Evolutionary conservation across 2,797 vertebrate species (phyloP), one percentile per base, ranked within the genome.

Genomic region (Spea hammondii): DNA sequence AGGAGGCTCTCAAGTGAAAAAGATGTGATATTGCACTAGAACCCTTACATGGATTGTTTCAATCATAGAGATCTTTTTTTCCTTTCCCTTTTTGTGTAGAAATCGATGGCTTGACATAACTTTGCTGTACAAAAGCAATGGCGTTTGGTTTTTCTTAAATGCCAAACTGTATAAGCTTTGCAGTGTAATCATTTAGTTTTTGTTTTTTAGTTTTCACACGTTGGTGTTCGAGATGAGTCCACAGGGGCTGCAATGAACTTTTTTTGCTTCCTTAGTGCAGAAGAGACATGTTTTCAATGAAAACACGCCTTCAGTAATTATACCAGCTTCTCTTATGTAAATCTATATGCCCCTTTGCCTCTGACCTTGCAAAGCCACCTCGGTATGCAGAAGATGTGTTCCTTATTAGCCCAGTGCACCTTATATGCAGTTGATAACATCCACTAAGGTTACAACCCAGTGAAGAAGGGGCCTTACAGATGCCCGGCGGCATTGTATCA

Each of bases 1-100:
- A 9, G 97, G 96, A 86, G 94, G 96, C 83, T 97, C 97, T 84
- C 95, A 94, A 91, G 96, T 95, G 88, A 93, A 98, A 91, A 96
- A 94, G 83, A 92, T 91, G 89, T 92, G 91, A 92, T 91, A 90
- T 92, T 93, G 92, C 91, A 93, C 90, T 92, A 90, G 87, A 89
- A 89, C 80, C 77, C 62, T 87, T 86, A 88, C 8, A 89, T 87
- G 87, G 91, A 92, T 90, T 91, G 86, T 90, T 90, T 88, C 89
- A 90, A 90, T 88, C 88, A 88, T 86, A 90, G 85, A 86, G 83
- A 89, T 89, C 85, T 88, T 32, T n/a, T 72, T 76, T 71, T 49
- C n/a, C 51, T 14, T 47, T 14, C 45, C 47, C 49, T 48, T 62
- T 93, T 91, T 93, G 92, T 92, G 88, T 93, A 93, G 91, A 89